phyloP scores from a whole-genome alignment of 1,140 invertebrate genomes.

The Zophobas atratus region DNA sequence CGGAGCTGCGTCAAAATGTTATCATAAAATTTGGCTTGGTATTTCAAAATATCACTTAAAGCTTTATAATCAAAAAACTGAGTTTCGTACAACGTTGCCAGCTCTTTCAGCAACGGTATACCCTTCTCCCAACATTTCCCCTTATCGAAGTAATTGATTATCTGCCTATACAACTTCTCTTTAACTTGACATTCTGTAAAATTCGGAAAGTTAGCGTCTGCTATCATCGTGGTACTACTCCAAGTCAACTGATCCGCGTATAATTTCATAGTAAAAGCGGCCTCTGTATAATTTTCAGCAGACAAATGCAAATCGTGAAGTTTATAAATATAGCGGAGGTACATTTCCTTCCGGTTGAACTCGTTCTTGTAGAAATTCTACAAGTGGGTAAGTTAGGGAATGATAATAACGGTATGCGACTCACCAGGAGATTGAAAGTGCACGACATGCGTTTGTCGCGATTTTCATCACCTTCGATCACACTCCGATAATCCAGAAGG shows the following conservation, averaged over 20 bases:
- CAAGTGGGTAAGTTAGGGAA: conserved; percentile 63
- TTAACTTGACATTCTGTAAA: conserved; percentile 94
- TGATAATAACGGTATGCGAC: conserved; percentile 48
- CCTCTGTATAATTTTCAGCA: conserved; percentile 96
- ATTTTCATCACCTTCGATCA: conserved; percentile 93
- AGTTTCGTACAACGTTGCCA: conserved; percentile 91
- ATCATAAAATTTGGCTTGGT: conserved; percentile 91
- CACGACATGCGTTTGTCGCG: conserved; percentile 96
- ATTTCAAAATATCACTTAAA: conserved; percentile 86
- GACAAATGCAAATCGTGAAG: conserved; percentile 94
- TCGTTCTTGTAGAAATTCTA: conserved; percentile 98
- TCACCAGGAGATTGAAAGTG: conserved; percentile 94
- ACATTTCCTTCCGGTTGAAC: conserved; percentile 97
- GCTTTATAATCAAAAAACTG: conserved; percentile 93
- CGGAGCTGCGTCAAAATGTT: conserved; percentile 90
- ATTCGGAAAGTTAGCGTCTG: conserved; percentile 77
- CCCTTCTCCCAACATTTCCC: conserved; percentile 98
- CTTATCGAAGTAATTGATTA: conserved; percentile 94
- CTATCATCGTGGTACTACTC: conserved; percentile 80
- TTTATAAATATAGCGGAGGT: conserved; percentile 97
- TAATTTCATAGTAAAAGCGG: conserved; percentile 94
- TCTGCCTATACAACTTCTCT: conserved; percentile 91
- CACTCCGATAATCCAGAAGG: conserved; percentile 92
- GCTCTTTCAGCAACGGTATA: conserved; percentile 92
- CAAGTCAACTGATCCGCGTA: conserved; percentile 94